Percentiles rank a stretch among this genome's conserved stretches.
Evolutionary conservation across 2,888 invertebrate species (phyloP).

Genomic region (Hofmannophila pseudospretella): DNA sequence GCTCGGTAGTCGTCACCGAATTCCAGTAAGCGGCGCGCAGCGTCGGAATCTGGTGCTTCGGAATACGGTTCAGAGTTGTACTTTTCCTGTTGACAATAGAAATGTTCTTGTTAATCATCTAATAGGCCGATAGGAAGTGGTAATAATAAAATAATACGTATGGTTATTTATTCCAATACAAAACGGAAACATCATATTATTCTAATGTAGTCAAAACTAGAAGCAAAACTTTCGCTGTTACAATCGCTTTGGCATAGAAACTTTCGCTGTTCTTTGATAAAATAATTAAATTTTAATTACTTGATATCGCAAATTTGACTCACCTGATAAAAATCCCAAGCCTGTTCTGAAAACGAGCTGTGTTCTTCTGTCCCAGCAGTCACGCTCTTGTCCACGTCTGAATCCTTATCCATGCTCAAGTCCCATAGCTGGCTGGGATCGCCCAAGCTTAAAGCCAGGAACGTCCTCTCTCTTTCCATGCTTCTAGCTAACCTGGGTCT

Average conservation of each 20-base stretch:
- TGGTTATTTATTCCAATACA: too few species aligned
- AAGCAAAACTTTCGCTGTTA: too few species aligned
- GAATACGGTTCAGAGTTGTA: conserved; percentile 95
- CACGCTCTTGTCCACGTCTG: conserved; percentile 76
- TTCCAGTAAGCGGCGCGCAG: conserved; percentile 87
- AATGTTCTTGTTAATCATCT: neutral
- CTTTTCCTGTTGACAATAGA: conserved; percentile 83
- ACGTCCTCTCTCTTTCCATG: conserved; percentile 56
- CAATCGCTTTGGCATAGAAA: too few species aligned
- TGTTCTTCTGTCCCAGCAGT: conserved; percentile 84
- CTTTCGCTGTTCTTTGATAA: too few species aligned
- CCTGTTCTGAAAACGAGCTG: conserved; percentile 92
- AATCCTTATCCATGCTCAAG: conserved; percentile 64
- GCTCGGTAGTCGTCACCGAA: conserved; percentile 95
- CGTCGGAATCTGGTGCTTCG: conserved; percentile 90
- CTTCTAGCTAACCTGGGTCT: conserved; percentile 58
- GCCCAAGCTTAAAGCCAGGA: conserved; percentile 59
- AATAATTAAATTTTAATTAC: too few species aligned
- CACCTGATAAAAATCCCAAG: conserved; percentile 97
- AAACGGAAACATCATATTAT: too few species aligned
- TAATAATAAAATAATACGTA: too few species aligned
- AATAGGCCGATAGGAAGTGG: too few species aligned
- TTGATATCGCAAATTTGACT: conserved; percentile 10
- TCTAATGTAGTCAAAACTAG: too few species aligned
- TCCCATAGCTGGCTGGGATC: conserved; percentile 67